These are phyloP conservation scores for Sthenelais limicola DNA, from an alignment of 2,888 invertebrate species.

Conservation along the genomic window DNA sequence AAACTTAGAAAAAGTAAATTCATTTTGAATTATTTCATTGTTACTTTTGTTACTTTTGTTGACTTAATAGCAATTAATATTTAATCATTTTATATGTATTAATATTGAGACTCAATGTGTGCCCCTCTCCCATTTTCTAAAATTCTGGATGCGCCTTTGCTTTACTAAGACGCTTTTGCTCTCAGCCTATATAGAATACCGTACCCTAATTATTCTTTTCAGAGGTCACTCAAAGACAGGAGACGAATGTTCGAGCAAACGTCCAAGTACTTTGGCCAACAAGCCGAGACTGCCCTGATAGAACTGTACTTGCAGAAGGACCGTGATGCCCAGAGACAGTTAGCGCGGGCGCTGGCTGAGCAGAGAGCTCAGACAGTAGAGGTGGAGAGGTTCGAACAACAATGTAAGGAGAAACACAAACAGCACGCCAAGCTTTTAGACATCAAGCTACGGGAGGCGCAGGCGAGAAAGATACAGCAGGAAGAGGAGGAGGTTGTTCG, in stretches of 20 bases:
- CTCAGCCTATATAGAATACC: too few species aligned
- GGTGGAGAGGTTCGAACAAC: conserved; percentile 4
- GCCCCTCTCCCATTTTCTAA: too few species aligned
- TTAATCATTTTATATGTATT: too few species aligned
- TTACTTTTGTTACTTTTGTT: too few species aligned
- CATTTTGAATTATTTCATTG: too few species aligned
- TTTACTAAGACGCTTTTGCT: too few species aligned
- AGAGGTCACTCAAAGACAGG: conserved; percentile 8
- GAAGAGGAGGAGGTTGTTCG: conserved; percentile 40
- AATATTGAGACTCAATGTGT: too few species aligned
- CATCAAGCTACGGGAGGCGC: conserved; percentile 39
- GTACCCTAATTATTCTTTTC: too few species aligned
- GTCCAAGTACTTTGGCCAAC: neutral
- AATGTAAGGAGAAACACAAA: conserved; percentile 16
- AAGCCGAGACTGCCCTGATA: conserved; percentile 5
- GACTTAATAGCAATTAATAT: too few species aligned
- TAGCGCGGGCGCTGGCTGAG: conserved; percentile 20
- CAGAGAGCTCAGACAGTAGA: conserved; percentile 26
- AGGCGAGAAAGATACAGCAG: conserved; percentile 24
- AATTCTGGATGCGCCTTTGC: too few species aligned
- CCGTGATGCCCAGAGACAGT: conserved; percentile 2
- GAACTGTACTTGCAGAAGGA: conserved; percentile 13
- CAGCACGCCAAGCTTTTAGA: conserved; percentile 37
- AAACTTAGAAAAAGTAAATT: too few species aligned
- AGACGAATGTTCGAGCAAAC: neutral